phyloP scores from a whole-genome alignment of 2,888 invertebrate species.

The Epinotia ramella region DNA sequence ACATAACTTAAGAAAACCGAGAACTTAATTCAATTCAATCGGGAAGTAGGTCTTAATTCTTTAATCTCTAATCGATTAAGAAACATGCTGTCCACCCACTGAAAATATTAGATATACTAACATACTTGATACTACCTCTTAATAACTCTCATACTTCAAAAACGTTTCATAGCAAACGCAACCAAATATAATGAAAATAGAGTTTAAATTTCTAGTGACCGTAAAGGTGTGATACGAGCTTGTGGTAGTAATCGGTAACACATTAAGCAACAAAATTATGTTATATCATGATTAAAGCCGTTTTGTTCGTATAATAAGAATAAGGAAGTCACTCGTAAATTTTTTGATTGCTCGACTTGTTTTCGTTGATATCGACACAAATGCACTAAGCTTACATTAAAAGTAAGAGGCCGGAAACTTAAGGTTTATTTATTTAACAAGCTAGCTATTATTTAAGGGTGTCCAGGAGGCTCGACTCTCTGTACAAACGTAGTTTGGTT shows the following conservation, averaged over 20 bases:
- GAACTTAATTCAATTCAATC: neutral
- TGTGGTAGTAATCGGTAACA: neutral
- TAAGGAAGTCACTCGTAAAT: slow-evolving; percentile 28
- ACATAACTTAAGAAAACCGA: neutral
- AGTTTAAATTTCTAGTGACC: neutral
- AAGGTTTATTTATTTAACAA: too few species aligned
- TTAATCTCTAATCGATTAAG: slow-evolving; percentile 16
- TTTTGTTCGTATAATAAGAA: slow-evolving; percentile 15
- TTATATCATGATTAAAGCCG: slow-evolving; percentile 4
- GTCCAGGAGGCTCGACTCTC: too few species aligned
- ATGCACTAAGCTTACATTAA: neutral
- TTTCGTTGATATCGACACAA: neutral
- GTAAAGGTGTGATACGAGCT: neutral
- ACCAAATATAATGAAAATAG: neutral
- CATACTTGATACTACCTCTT: neutral
- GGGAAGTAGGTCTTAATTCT: slow-evolving; percentile 7
- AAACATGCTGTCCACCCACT: slow-evolving; percentile 25
- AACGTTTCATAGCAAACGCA: neutral
- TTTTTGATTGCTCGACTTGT: neutral
- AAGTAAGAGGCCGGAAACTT: neutral
- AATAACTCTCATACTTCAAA: neutral
- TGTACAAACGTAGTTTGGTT: too few species aligned
- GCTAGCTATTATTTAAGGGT: too few species aligned
- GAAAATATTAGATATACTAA: neutral
- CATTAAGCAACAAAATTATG: slow-evolving; percentile 4